Evolutionary conservation across 2,888 invertebrate species (phyloP).

Genomic region (Mythimna pallens): DNA sequence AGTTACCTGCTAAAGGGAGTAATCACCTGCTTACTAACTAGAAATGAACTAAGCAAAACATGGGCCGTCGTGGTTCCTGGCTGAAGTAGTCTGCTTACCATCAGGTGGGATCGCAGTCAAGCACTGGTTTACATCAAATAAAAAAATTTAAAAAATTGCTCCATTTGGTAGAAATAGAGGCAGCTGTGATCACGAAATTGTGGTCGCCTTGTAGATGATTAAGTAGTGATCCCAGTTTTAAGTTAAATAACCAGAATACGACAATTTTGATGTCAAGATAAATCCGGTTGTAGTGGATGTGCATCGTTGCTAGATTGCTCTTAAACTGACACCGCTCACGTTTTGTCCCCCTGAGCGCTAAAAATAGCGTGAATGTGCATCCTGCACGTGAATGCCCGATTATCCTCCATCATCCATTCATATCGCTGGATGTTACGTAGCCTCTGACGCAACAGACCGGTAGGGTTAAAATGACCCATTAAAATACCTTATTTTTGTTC

Average conservation of each 20-base stretch:
- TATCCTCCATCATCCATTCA: conserved; percentile 37
- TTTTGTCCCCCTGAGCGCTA: conserved; percentile 32
- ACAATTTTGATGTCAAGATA: not conserved
- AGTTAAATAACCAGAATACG: not conserved
- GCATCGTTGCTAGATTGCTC: conserved; percentile 22
- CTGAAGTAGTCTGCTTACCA: not conserved
- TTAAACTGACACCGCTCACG: conserved; percentile 25
- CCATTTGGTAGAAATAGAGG: not conserved
- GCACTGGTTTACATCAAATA: no score
- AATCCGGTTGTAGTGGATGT: conserved; percentile 7
- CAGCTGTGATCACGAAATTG: no score
- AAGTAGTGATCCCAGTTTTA: not conserved
- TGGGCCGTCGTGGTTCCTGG: no score
- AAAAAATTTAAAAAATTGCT: no score
- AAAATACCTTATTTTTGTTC: not conserved
- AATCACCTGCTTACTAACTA: no score
- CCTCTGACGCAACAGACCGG: conserved; percentile 2
- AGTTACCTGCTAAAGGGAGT: no score
- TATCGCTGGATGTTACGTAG: conserved; percentile 43
- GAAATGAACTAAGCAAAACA: not conserved
- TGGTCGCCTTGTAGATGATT: not conserved
- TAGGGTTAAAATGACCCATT: conserved; percentile 8
- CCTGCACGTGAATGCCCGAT: conserved; percentile 51
- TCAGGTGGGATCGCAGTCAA: no score
- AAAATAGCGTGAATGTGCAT: conserved; percentile 47